These are phyloP conservation scores for Falco naumanni DNA, from an alignment of 2,797 vertebrate genomes.

Conservation along the genomic window DNA sequence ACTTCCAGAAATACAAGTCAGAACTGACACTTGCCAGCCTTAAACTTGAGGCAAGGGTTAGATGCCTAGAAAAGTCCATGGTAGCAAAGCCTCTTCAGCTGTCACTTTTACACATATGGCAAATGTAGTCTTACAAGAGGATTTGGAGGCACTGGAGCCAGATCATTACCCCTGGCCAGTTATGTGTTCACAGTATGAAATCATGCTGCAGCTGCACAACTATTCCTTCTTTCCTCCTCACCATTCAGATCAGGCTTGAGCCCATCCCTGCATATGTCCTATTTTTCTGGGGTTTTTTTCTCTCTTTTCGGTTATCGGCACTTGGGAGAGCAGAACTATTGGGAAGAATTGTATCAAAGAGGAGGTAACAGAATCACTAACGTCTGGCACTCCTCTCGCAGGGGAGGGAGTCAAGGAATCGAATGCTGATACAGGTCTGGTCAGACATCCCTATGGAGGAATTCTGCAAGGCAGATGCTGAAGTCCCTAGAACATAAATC, in stretches of 20 bases:
- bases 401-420: neutral
- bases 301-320: rapidly evolving
- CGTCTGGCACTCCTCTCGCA: neutral
- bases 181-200: neutral
- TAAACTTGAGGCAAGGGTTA: neutral
- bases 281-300: neutral
- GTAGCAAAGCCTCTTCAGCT: neutral
- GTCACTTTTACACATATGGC: neutral
- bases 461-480: neutral
- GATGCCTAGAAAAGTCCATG: neutral
- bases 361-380: neutral
- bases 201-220: neutral
- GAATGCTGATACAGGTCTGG: neutral
- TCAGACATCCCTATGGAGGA: neutral
- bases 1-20: neutral
- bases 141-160: neutral
- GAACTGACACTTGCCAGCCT: neutral
- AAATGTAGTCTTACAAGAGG: neutral
- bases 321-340: neutral
- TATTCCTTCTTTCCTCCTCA: neutral
- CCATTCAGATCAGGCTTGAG: neutral
- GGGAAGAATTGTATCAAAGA: neutral
- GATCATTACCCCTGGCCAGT: neutral
- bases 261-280: neutral
- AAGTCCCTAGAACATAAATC: neutral